Evolutionary conservation across 2,888 invertebrate genomes (phyloP), one percentile per base, ranked within the genome.

Genomic region (Machimus atricapillus): DNA sequence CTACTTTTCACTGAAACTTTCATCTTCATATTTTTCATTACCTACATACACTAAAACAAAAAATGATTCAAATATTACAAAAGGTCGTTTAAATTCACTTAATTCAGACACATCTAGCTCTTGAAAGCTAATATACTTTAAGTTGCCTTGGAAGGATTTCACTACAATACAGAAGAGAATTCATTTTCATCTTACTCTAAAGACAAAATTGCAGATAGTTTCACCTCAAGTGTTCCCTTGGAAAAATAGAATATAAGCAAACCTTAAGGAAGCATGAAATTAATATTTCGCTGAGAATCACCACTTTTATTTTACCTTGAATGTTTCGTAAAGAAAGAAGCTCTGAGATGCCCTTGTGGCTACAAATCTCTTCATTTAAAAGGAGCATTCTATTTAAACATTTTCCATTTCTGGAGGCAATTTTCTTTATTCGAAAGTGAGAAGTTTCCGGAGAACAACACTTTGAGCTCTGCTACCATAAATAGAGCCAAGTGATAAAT

Each of bases 401-500:
- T 27, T 66, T 66, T 27, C 23, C 66, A 66, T 66, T 66, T 27
- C 79, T 52, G 46, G 27, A 46, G 79, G 79, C 79, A 46, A 79
- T 79, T 79, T 52, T 40, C 79, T 46, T 43, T 79, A 79, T 79
- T 79, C 16, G 52, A 56, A 40, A 79, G 52, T 79, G 79, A 46
- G 79, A 46, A 79, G 31, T 52, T 79, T 79, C 56, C 23, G 23
- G 52, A n/a, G 52, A 79, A 52, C 19, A 52, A 31, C 52, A 52
- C 52, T 79, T 16, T 52, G 52, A 34, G 52, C 79, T 79, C 52
- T 79, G 79, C 46, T 31, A 79, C 79, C 79, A 79, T 79, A 79
- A 79, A 79, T 52, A 79, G 52, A 79, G 52, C 27, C 79, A 46
- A 79, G 79, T 52, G 79, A 27, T 27, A 79, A 79, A 79, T 52